Conservation (phyloP, 2,888 invertebrate genomes). For the Sesamia inferens region DNA sequence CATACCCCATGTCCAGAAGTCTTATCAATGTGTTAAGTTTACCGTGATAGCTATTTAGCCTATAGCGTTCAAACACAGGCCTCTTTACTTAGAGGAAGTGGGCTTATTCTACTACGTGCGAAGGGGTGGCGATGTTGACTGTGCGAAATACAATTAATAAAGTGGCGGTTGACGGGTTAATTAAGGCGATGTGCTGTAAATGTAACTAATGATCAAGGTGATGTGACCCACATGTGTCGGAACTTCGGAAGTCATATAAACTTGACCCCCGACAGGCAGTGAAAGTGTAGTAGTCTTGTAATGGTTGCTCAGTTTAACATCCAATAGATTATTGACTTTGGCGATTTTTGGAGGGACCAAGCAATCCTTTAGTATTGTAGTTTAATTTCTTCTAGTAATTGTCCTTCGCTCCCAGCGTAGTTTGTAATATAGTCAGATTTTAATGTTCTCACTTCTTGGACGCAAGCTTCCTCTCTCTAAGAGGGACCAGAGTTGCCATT, state of each 20-base stretch:
- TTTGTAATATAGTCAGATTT: not conserved
- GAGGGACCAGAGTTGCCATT: not conserved
- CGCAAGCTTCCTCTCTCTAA: not conserved
- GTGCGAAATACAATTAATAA: constrained; percentile 28
- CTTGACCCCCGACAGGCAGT: constrained; percentile 82
- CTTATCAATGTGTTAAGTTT: not conserved
- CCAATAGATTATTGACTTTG: constrained; percentile 16
- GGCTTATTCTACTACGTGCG: not conserved
- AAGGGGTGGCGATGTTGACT: not conserved
- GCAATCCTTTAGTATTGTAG: not conserved
- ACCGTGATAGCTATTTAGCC: not conserved
- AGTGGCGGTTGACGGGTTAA: constrained; percentile 67
- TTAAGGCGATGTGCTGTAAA: constrained; percentile 77
- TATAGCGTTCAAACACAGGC: not conserved
- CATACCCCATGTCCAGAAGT: not conserved
- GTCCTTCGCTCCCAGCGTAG: not conserved
- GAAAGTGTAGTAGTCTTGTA: constrained; percentile 85
- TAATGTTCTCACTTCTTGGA: not conserved
- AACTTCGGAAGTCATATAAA: constrained; percentile 81
- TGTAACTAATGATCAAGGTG: constrained; percentile 76
- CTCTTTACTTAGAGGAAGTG: not conserved
- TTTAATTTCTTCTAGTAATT: not conserved
- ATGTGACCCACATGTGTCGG: constrained; percentile 77
- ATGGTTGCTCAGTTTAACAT: constrained; percentile 62
- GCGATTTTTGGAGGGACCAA: not conserved